phyloP scores from a whole-genome alignment of 2,113 vertebrate genomes.

The Platichthys flesus region DNA sequence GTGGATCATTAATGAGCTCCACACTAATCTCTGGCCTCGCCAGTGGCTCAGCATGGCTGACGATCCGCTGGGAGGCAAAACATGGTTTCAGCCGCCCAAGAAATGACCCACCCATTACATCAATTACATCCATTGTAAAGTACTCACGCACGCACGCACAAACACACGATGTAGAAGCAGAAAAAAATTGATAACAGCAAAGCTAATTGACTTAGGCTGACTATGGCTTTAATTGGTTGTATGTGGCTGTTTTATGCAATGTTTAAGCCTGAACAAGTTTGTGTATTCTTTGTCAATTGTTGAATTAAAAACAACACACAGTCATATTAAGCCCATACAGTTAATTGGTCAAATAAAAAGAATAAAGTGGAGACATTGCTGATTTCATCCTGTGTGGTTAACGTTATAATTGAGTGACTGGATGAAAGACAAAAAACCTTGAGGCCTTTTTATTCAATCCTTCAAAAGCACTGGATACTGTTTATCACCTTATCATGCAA shows the following conservation, averaged over 20 bases:
- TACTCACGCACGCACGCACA: background rate
- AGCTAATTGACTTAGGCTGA: background rate
- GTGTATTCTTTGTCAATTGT: background rate
- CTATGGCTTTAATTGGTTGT: background rate
- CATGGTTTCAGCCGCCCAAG: constrained; percentile 43
- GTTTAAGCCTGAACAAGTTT: background rate
- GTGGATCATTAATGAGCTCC: constrained; percentile 66
- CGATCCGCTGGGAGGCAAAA: constrained; percentile 62
- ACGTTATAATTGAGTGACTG: background rate
- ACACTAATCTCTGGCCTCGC: constrained; percentile 41
- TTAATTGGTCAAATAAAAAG: background rate
- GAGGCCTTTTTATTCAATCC: background rate
- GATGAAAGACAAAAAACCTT: background rate
- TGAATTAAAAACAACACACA: too few relatives aligned
- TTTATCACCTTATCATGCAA: background rate
- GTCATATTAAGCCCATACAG: too few relatives aligned
- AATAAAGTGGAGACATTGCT: background rate
- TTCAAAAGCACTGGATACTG: background rate
- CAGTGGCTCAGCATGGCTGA: constrained; percentile 51
- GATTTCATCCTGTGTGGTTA: background rate
- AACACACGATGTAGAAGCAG: background rate
- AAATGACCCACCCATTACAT: constrained; percentile 45
- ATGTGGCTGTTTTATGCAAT: background rate
- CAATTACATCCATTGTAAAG: constrained; percentile 23
- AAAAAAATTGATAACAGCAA: background rate